Percentiles rank a stretch among this genome's conserved stretches.
Conservation (phyloP, 2,888 invertebrate genomes). For the Holacanthella duospinosa region DNA sequence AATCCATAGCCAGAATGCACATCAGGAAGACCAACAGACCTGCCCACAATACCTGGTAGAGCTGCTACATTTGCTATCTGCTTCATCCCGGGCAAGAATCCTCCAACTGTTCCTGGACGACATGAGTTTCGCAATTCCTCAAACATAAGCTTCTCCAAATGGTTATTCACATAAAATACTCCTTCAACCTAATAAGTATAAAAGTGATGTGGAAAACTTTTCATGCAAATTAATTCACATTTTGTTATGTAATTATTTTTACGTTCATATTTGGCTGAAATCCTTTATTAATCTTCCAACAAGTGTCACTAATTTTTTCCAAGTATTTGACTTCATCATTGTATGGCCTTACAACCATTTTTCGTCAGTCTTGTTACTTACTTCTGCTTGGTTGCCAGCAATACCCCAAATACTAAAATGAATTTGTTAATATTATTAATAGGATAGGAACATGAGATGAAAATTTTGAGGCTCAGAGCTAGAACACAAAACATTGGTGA, state of each 20-base stretch:
- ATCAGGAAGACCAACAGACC: conserved; percentile 88
- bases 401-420: background rate
- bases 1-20: conserved; percentile 98
- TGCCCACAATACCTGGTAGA: conserved; percentile 89
- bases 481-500: too few species aligned
- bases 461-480: too few species aligned
- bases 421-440: background rate
- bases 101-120: conserved; percentile 79
- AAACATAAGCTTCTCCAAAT: conserved; percentile 88
- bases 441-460: too few species aligned
- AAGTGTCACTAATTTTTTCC: conserved; percentile 71
- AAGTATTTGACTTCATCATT: conserved; percentile 87
- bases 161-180: conserved; percentile 85
- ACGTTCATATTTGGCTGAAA: conserved; percentile 98
- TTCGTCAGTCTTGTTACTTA: conserved; percentile 1
- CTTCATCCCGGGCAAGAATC: conserved; percentile 95
- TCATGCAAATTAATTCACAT: too few species aligned
- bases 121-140: conserved; percentile 88
- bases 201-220: too few species aligned
- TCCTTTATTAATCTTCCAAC: conserved; percentile 93
- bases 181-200: conserved; percentile 67
- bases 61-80: conserved; percentile 99
- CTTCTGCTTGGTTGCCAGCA: background rate
- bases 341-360: conserved; percentile 79
- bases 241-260: conserved; percentile 34